A percentile compares a stretch with the other conserved stretches of the same genome.
phyloP scores from a whole-genome alignment of 2,113 vertebrate species.

The Oophaga pumilio region DNA sequence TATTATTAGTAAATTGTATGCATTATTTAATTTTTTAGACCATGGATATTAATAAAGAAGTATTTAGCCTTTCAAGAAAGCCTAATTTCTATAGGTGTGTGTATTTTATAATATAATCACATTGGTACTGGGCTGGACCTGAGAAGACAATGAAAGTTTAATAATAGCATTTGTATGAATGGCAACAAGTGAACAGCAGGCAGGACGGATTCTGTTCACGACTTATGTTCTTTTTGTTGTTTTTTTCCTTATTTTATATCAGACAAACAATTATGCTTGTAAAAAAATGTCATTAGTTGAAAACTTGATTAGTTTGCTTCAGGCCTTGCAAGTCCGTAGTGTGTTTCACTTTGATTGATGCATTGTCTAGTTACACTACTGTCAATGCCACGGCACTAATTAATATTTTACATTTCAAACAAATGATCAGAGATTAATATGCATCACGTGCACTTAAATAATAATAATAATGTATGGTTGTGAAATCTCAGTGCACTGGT shows the following conservation, averaged over 20 bases:
- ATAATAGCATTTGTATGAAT: not conserved
- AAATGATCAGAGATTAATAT: not conserved
- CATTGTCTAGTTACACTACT: not conserved
- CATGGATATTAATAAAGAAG: too few relatives aligned
- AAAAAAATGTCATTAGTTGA: not conserved
- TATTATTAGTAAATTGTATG: too few relatives aligned
- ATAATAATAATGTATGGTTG: not conserved
- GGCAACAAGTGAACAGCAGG: not conserved
- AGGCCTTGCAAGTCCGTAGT: not conserved
- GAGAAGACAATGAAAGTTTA: not conserved
- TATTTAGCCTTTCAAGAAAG: too few relatives aligned
- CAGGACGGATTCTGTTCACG: not conserved
- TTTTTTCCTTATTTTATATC: not conserved
- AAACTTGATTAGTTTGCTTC: not conserved
- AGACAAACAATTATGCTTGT: not conserved
- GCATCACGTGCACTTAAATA: not conserved
- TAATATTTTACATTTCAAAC: not conserved
- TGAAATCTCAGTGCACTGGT: too few relatives aligned
- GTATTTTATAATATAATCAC: not conserved
- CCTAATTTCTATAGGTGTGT: too few relatives aligned
- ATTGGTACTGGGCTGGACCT: not conserved
- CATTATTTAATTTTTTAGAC: too few relatives aligned
- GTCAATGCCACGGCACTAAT: not conserved
- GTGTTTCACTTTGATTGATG: conserved; percentile 2
- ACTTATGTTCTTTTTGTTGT: not conserved